Evolutionary conservation across 2,888 invertebrate species (phyloP).

Genomic region (Leptodirus hochenwartii): DNA sequence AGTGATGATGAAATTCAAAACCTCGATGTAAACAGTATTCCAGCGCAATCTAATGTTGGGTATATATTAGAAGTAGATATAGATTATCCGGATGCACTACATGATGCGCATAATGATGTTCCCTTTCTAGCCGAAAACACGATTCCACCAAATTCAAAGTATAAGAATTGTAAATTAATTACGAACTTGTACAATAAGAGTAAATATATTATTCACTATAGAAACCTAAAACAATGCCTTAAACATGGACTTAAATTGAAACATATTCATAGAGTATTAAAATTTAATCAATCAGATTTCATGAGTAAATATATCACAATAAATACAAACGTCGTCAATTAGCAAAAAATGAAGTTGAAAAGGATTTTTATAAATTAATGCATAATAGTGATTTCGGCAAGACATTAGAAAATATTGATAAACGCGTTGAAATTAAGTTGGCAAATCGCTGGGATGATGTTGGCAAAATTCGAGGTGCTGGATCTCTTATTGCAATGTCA

Average conservation of each 20-base stretch:
- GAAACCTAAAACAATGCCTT: conserved; percentile 18
- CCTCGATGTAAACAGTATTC: conserved; percentile 1
- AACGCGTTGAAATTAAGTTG: conserved; percentile 20
- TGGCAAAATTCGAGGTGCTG: conserved; percentile 17
- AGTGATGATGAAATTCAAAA: no score
- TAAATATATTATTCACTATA: conserved; percentile 10
- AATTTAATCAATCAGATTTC: conserved; percentile 20
- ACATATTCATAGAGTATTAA: conserved; percentile 17
- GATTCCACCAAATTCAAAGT: conserved; percentile 5
- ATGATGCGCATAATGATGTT: conserved; percentile 5
- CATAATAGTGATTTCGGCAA: conserved; percentile 20
- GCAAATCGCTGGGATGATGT: conserved; percentile 14
- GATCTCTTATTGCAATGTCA: conserved; percentile 17
- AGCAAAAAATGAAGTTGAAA: conserved; percentile 10
- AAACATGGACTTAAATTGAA: conserved; percentile 16
- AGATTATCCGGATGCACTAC: conserved; percentile 6
- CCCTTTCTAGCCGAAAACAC: conserved; percentile 4
- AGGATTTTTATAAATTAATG: conserved; percentile 18
- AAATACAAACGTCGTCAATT: conserved; percentile 8
- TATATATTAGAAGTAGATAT: conserved; percentile 16
- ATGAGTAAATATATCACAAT: conserved; percentile 19
- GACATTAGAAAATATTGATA: conserved; percentile 25
- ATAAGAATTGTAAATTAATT: conserved; percentile 3
- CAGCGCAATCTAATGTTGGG: conserved; percentile 10
- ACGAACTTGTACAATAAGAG: conserved; percentile 7